These are phyloP conservation scores for Drosophila rellima DNA, from an alignment of 2,888 invertebrate species.

Conservation along the genomic window DNA sequence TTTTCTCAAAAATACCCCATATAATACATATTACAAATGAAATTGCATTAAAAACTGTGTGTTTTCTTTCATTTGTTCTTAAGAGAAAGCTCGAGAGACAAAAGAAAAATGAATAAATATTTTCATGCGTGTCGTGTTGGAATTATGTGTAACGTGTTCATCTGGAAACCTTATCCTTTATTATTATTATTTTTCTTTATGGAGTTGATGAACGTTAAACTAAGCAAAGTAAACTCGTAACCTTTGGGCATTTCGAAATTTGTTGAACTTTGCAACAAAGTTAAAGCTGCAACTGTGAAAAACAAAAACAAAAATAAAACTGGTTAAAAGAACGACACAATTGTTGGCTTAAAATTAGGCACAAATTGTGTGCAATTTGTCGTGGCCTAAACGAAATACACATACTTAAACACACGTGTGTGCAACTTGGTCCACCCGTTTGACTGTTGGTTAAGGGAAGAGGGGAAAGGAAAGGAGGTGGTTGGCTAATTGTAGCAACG, in stretches of 20 bases:
- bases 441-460: slow-evolving; percentile 3
- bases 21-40: not conserved
- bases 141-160: not conserved
- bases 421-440: slow-evolving; percentile 41
- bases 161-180: not conserved
- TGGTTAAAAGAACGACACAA: slow-evolving; percentile 38
- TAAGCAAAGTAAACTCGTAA: not conserved
- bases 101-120: not conserved
- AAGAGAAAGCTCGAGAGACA: not conserved
- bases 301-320: not conserved
- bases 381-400: slow-evolving; percentile 49
- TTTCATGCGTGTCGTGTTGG: not conserved
- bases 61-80: not conserved
- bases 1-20: not conserved
- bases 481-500: slow-evolving; percentile 71
- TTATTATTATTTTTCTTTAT: not conserved
- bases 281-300: not conserved
- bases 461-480: not conserved
- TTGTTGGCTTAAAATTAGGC: slow-evolving; percentile 72
- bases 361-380: slow-evolving; percentile 75
- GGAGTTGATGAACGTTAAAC: not conserved
- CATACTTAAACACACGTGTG: slow-evolving; percentile 22
- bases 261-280: slow-evolving; percentile 3
- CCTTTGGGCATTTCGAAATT: not conserved
- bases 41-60: not conserved